Conservation (phyloP, 2,113 vertebrate species). For the Mesembrinibis cayennensis region DNA sequence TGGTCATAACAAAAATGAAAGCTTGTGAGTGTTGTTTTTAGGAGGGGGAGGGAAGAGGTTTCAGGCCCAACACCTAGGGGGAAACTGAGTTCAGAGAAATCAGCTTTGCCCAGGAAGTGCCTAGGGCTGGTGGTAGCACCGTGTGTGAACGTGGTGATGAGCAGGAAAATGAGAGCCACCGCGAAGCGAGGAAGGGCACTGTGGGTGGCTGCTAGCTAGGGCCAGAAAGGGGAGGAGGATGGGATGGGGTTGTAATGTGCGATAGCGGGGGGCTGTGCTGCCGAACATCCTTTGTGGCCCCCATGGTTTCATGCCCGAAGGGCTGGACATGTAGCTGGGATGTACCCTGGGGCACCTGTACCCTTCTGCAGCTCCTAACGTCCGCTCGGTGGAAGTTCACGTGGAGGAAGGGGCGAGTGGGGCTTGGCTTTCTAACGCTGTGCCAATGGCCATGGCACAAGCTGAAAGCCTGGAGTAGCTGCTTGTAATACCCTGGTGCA, state of each 20-base stretch:
- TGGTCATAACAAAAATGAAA: neutral
- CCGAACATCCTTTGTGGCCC: neutral
- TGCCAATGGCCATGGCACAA: rapidly evolving
- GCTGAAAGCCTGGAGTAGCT: neutral
- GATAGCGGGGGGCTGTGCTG: neutral
- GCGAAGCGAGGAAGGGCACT: rapidly evolving
- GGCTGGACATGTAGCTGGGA: neutral
- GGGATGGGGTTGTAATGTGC: neutral
- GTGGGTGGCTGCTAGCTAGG: neutral
- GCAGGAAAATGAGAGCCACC: neutral
- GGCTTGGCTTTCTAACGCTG: rapidly evolving
- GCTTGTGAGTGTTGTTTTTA: neutral
- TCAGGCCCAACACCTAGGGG: neutral
- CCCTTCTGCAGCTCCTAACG: neutral
- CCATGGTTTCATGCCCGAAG: neutral
- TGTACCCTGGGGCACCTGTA: rapidly evolving
- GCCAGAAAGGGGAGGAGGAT: neutral
- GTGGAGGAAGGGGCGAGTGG: neutral
- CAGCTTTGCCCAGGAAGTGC: neutral
- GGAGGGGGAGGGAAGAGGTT: neutral
- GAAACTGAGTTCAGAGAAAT: neutral
- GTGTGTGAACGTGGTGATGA: neutral
- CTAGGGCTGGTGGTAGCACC: neutral
- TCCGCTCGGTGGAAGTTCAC: neutral
- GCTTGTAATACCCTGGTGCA: neutral